phyloP scores from a whole-genome alignment of 2,113 vertebrate genomes.

The Syrmaticus mikado region DNA sequence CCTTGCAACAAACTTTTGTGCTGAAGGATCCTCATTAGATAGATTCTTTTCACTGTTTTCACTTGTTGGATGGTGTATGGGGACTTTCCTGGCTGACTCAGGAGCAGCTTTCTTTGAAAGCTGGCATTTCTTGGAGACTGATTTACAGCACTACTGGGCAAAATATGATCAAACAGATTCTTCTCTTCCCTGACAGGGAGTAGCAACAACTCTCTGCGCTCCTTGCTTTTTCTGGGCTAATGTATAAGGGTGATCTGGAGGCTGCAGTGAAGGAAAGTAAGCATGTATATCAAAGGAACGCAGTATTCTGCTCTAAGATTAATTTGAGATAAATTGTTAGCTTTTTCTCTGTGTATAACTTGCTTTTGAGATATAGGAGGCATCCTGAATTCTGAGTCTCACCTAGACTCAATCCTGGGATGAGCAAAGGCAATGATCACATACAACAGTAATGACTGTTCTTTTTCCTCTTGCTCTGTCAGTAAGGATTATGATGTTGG shows the following conservation, averaged over 20 bases:
- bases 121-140: not conserved
- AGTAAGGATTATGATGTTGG: not conserved
- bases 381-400: not conserved
- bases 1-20: not conserved
- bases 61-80: not conserved
- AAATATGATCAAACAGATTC: not conserved
- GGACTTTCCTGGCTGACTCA: not conserved
- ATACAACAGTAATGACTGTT: not conserved
- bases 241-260: not conserved
- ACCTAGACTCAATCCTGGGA: not conserved
- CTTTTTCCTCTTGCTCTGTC: not conserved
- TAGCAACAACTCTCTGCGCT: not conserved
- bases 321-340: not conserved
- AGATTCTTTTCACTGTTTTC: not conserved
- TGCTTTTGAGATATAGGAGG: not conserved
- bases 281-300: not conserved
- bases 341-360: not conserved
- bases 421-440: not conserved
- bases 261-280: not conserved
- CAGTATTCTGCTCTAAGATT: not conserved
- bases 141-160: constrained; percentile 25
- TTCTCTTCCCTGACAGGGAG: not conserved
- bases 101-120: not conserved
- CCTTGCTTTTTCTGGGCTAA: not conserved
- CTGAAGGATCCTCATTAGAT: not conserved